A percentile compares a stretch with the other conserved stretches of the same genome.
phyloP scores from a whole-genome alignment of 2,888 invertebrate species.

The Drosophila acutilabella region DNA sequence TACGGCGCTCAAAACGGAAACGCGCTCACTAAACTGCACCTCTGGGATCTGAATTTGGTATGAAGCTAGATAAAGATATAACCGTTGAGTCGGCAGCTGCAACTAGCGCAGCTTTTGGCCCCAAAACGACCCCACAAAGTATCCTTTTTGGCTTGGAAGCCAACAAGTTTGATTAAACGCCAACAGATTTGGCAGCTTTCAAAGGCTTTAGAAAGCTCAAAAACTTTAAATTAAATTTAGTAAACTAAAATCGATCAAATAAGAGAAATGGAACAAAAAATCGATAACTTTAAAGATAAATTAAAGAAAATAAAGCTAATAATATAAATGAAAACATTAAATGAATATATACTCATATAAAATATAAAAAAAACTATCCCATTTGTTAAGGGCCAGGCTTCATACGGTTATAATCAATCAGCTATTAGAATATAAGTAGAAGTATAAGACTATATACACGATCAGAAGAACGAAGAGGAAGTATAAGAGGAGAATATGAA shows the following conservation, averaged over 20 bases:
- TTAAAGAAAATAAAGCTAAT: no score
- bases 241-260: conserved; percentile 21
- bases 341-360: no score
- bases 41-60: conserved; percentile 44
- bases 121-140: conserved; percentile 26
- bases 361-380: no score
- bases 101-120: background rate
- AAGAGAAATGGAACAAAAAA: background rate
- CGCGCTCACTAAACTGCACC: conserved; percentile 75
- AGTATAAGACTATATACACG: no score
- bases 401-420: no score
- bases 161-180: conserved; percentile 64
- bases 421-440: no score
- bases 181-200: conserved; percentile 33
- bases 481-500: no score
- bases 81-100: background rate
- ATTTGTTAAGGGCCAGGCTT: no score
- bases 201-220: conserved; percentile 36
- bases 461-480: no score
- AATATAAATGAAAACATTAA: no score
- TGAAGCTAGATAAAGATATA: conserved; percentile 8
- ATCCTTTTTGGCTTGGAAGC: conserved; percentile 49
- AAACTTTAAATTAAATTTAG: conserved; percentile 40
- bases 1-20: conserved; percentile 75
- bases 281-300: background rate